These are phyloP conservation scores for Okapia johnstoni DNA, from an alignment of 2,113 vertebrate genomes.

Conservation along the genomic window DNA sequence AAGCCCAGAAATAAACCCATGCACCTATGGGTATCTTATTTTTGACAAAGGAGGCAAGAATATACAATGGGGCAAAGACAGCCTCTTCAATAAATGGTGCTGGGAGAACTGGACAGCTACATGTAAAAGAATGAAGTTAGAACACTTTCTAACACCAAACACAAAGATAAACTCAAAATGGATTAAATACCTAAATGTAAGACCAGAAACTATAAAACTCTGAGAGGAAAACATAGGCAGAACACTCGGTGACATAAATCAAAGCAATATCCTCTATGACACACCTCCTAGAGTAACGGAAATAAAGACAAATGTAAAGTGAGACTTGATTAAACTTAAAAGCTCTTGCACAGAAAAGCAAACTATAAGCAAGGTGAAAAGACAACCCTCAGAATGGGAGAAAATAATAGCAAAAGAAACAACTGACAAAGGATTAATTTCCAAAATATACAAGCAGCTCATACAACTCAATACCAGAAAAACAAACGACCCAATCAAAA, in stretches of 20 bases:
- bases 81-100: neutral
- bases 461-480: neutral
- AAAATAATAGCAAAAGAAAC: neutral
- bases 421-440: neutral
- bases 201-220: neutral
- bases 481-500: neutral
- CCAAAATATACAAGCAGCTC: neutral
- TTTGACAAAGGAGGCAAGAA: neutral
- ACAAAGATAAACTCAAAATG: neutral
- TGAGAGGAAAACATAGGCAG: neutral
- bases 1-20: neutral
- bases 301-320: neutral
- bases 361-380: neutral
- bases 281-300: neutral
- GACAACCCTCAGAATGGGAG: neutral
- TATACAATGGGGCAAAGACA: neutral
- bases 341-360: neutral
- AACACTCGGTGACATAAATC: neutral
- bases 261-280: neutral
- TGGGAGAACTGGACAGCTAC: neutral
- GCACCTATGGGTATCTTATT: neutral
- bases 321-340: neutral
- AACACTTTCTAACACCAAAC: neutral
- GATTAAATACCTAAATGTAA: neutral
- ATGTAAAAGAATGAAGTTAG: neutral